Evolutionary conservation across 2,888 invertebrate species (phyloP).

Genomic region (Noctua janthina): DNA sequence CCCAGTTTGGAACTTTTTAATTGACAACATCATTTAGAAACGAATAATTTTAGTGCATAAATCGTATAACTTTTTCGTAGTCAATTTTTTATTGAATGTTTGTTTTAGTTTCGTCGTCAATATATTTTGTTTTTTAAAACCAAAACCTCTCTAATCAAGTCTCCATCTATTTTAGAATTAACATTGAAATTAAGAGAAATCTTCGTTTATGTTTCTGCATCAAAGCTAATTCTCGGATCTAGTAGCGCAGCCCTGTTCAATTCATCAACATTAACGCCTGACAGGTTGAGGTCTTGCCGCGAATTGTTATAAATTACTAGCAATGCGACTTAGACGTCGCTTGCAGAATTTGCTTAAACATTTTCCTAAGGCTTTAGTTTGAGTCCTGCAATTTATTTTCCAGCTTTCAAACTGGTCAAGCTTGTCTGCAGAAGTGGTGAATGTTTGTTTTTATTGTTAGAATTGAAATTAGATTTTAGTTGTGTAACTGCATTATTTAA

Average conservation of each 20-base stretch:
- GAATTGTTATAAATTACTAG: conserved; percentile 68
- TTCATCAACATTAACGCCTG: conserved; percentile 69
- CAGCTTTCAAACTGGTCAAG: conserved; percentile 17
- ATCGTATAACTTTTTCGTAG: background rate
- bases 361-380: conserved; percentile 53
- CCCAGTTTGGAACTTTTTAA: conserved; percentile 29
- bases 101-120: background rate
- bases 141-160: background rate
- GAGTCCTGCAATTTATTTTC: conserved; percentile 37
- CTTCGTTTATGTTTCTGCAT: conserved; percentile 49
- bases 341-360: conserved; percentile 62
- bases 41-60: background rate
- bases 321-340: conserved; percentile 51
- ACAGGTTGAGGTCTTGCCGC: conserved; percentile 59
- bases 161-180: background rate
- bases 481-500: background rate
- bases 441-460: background rate
- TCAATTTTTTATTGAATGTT: background rate
- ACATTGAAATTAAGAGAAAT: conserved; percentile 55
- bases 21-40: conserved; percentile 26
- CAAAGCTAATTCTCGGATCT: conserved; percentile 53
- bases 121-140: background rate
- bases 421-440: background rate
- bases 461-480: background rate
- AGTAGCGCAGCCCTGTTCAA: conserved; percentile 60